A percentile compares a stretch with the other conserved stretches of the same genome.
These are phyloP conservation scores for Cyclophora albipunctata DNA, from an alignment of 2,888 invertebrate species.

Conservation along the genomic window DNA sequence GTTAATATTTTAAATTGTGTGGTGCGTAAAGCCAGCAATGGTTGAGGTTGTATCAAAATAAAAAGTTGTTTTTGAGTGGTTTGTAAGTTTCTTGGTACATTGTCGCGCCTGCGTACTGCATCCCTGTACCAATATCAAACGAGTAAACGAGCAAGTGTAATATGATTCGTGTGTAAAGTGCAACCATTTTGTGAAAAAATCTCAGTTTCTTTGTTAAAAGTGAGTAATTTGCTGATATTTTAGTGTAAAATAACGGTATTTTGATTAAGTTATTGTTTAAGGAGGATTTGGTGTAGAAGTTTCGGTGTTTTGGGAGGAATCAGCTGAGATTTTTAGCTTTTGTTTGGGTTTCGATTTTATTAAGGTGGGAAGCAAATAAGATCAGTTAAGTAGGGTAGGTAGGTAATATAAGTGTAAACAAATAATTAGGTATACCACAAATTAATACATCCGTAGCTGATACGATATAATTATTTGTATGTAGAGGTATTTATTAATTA, in stretches of 20 bases:
- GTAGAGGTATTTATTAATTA: no score
- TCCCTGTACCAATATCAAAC: slow-evolving; percentile 50
- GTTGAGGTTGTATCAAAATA: not conserved
- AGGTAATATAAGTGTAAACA: no score
- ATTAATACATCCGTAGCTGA: no score
- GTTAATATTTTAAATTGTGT: not conserved
- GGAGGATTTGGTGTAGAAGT: not conserved
- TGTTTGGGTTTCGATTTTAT: no score
- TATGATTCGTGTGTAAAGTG: slow-evolving; percentile 49
- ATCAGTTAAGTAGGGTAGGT: no score
- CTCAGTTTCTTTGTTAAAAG: slow-evolving; percentile 37
- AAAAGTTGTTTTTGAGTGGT: slow-evolving; percentile 14
- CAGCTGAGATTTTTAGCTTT: not conserved
- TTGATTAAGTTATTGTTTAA: not conserved
- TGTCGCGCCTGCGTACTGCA: slow-evolving; percentile 61
- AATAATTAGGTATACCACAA: no score
- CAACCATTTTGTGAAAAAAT: slow-evolving; percentile 49
- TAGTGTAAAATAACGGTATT: not conserved
- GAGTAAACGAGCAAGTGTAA: slow-evolving; percentile 48
- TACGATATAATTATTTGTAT: no score
- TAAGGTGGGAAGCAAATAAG: no score
- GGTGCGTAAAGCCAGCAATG: slow-evolving; percentile 27
- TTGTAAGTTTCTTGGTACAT: slow-evolving; percentile 31
- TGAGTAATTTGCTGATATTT: slow-evolving; percentile 34
- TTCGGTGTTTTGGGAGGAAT: not conserved